These are phyloP conservation scores for Hyposmocoma kahamanoa DNA, from an alignment of 1,140 invertebrate species.

Conservation along the genomic window DNA sequence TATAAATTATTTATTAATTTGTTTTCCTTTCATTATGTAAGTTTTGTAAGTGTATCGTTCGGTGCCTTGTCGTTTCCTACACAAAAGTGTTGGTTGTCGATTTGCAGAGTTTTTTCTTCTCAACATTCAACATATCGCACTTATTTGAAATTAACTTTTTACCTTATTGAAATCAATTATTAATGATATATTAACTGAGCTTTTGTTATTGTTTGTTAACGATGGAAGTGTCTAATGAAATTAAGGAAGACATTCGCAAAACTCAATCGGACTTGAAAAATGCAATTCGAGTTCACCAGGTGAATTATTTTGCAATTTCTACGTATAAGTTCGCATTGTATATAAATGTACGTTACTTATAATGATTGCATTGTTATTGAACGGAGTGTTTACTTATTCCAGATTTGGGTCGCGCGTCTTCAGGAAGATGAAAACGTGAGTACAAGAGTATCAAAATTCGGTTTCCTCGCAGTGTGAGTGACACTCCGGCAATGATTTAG, in stretches of 20 bases:
- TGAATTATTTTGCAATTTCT: slow-evolving; percentile 63
- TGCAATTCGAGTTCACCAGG: slow-evolving; percentile 80
- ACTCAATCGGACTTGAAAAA: slow-evolving; percentile 79
- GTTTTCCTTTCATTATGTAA: neutral
- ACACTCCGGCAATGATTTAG: too few relatives aligned
- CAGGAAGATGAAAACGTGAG: slow-evolving; percentile 77
- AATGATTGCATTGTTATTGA: too few relatives aligned
- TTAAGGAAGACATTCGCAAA: slow-evolving; percentile 77
- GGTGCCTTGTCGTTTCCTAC: slow-evolving; percentile 7
- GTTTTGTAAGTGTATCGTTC: slow-evolving; percentile 8
- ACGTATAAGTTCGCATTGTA: too few relatives aligned
- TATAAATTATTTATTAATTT: neutral
- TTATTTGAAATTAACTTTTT: too few relatives aligned
- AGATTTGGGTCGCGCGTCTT: slow-evolving; percentile 75
- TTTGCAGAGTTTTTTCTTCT: neutral
- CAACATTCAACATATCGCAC: too few relatives aligned
- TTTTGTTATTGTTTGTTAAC: slow-evolving; percentile 13
- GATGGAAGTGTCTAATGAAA: slow-evolving; percentile 79
- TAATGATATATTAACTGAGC: neutral
- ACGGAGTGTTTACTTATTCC: slow-evolving; percentile 37
- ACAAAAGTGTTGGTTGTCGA: neutral
- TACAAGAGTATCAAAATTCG: too few relatives aligned
- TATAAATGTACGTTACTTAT: too few relatives aligned
- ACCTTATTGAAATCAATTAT: too few relatives aligned
- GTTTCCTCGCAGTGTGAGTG: too few relatives aligned